These are phyloP conservation scores for Notothenia rossii DNA, from an alignment of 2,113 vertebrate species.

Conservation along the genomic window DNA sequence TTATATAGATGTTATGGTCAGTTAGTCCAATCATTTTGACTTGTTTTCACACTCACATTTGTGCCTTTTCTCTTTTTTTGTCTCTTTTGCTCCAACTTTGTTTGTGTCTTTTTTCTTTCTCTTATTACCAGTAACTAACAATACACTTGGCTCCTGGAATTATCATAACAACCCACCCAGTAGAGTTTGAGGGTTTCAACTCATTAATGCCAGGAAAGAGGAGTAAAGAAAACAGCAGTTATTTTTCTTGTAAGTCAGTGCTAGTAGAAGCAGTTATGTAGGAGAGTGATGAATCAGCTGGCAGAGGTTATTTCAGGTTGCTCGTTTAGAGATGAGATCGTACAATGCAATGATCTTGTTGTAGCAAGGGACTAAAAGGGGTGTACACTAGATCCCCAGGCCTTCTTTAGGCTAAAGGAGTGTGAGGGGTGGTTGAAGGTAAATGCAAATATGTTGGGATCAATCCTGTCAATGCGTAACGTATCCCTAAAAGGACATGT, in stretches of 20 bases:
- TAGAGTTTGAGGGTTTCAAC: background rate
- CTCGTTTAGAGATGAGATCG: constrained; percentile 8
- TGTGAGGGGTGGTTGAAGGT: background rate
- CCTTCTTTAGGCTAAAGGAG: constrained; percentile 15
- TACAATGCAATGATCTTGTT: constrained; percentile 13
- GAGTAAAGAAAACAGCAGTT: background rate
- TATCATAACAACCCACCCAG: background rate
- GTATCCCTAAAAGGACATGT: constrained; percentile 37
- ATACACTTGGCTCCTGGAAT: background rate
- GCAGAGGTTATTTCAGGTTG: constrained; percentile 29
- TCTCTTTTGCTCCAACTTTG: background rate
- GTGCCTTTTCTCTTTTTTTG: background rate
- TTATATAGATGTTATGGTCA: constrained; percentile 50
- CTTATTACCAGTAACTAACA: background rate
- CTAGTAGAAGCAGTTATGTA: constrained; percentile 20
- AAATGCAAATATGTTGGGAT: constrained; percentile 33
- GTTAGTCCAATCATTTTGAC: constrained; percentile 8
- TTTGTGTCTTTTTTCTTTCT: background rate
- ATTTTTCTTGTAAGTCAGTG: background rate
- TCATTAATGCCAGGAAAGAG: background rate
- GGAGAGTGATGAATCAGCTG: constrained; percentile 24
- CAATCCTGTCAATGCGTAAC: constrained; percentile 32
- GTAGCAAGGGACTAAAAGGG: constrained; percentile 9
- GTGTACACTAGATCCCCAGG: background rate
- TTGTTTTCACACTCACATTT: constrained; percentile 14